Conservation (phyloP, 1,140 invertebrate species). For the Nixonia krombeini region DNA sequence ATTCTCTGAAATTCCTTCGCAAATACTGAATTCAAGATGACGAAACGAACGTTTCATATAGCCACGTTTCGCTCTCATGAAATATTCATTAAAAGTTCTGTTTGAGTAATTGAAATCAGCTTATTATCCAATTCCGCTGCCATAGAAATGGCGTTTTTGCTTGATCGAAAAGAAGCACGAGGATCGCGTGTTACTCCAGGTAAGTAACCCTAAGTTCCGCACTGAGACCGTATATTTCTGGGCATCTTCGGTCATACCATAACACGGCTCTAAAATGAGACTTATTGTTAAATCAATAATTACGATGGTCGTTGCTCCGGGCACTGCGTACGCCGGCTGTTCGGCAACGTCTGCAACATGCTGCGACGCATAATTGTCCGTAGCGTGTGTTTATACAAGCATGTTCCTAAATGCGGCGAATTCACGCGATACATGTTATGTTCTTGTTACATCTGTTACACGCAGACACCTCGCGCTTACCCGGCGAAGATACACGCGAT, state of each 20-base stretch:
- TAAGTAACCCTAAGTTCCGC: too few species aligned
- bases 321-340: constrained; percentile 42
- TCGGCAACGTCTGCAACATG: constrained; percentile 50
- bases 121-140: too few species aligned
- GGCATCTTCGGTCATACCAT: neutral
- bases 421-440: constrained; percentile 22
- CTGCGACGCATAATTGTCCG: constrained; percentile 40
- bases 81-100: too few species aligned
- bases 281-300: constrained; percentile 51
- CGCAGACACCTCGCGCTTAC: neutral
- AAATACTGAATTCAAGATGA: too few species aligned
- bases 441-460: constrained; percentile 38
- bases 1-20: too few species aligned
- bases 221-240: neutral
- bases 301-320: constrained; percentile 52
- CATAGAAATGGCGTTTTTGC: too few species aligned
- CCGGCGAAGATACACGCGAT: neutral
- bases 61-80: too few species aligned
- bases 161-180: too few species aligned
- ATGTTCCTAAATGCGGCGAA: constrained; percentile 14
- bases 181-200: too few species aligned
- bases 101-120: too few species aligned
- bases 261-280: constrained; percentile 1
- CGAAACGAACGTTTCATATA: too few species aligned
- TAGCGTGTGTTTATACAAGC: constrained; percentile 34